Conservation (phyloP, 1,140 invertebrate species). For the Zaprionus capensis region DNA sequence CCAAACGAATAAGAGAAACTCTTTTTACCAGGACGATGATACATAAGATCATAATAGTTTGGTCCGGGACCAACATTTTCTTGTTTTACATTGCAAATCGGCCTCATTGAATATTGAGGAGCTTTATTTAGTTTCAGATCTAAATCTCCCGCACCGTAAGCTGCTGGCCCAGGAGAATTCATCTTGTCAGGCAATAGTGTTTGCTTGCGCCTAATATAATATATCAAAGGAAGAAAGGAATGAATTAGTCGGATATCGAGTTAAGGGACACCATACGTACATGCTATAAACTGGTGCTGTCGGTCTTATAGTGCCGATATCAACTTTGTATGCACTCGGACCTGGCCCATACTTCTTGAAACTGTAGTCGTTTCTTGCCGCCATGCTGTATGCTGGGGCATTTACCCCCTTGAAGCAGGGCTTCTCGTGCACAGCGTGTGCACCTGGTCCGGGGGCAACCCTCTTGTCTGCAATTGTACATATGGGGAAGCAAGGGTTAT, state of each 20-base stretch:
- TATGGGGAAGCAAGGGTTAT: background rate
- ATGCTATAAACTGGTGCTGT: constrained; percentile 85
- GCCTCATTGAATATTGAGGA: constrained; percentile 83
- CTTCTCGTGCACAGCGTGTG: constrained; percentile 85
- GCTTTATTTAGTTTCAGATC: constrained; percentile 76
- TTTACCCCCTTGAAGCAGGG: constrained; percentile 84
- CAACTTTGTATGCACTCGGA: constrained; percentile 87
- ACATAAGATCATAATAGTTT: constrained; percentile 81
- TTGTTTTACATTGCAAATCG: constrained; percentile 9
- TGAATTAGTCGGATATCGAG: background rate
- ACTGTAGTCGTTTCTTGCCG: constrained; percentile 83
- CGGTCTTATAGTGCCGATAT: constrained; percentile 82
- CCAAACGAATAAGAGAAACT: constrained; percentile 74
- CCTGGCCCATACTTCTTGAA: constrained; percentile 85
- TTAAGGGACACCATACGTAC: constrained; percentile 67
- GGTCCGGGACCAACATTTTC: constrained; percentile 83
- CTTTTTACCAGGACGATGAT: constrained; percentile 70
- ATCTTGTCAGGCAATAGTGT: constrained; percentile 59
- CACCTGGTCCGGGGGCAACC: constrained; percentile 86
- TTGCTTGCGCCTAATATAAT: constrained; percentile 83
- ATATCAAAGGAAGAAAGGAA: background rate
- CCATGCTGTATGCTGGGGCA: constrained; percentile 86
- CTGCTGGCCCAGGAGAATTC: constrained; percentile 86
- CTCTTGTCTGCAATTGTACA: constrained; percentile 49
- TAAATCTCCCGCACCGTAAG: constrained; percentile 83